A percentile compares a stretch with the other conserved stretches of the same genome.
Conservation (phyloP, 2,113 vertebrate species). For the Elgaria multicarinata region DNA sequence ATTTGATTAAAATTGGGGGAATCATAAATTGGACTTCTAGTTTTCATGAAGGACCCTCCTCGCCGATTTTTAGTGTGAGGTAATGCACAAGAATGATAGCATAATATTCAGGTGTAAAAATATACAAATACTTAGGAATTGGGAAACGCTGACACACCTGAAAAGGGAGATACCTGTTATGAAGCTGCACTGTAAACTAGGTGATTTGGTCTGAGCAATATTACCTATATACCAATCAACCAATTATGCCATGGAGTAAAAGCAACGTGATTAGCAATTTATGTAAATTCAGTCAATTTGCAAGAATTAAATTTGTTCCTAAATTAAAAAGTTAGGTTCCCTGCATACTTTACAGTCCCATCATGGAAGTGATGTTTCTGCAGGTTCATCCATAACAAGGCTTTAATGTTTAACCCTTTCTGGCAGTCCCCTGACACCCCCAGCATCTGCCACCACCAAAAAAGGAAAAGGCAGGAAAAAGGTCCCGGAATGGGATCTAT, state of each 20-base stretch:
- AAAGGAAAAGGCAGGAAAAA: no score
- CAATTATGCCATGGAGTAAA: neutral
- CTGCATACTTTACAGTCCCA: neutral
- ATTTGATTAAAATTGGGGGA: neutral
- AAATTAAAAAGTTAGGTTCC: neutral
- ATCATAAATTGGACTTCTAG: neutral
- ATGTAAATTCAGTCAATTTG: neutral
- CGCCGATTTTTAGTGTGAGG: neutral
- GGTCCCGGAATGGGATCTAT: no score
- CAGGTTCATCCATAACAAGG: neutral
- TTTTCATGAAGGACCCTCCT: neutral
- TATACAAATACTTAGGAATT: conserved; percentile 6
- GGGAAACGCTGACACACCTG: neutral
- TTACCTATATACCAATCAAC: neutral
- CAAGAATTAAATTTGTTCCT: neutral
- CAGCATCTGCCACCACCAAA: no score
- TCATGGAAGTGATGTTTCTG: neutral
- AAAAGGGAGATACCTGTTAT: conserved; percentile 10
- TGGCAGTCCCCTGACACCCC: no score
- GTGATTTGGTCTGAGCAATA: neutral
- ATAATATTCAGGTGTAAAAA: neutral
- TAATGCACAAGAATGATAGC: neutral
- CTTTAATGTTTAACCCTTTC: neutral
- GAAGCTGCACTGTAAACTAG: conserved; percentile 35
- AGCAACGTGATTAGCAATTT: neutral